Conservation (phyloP, 1,140 invertebrate genomes). For the Cherax destructor region DNA sequence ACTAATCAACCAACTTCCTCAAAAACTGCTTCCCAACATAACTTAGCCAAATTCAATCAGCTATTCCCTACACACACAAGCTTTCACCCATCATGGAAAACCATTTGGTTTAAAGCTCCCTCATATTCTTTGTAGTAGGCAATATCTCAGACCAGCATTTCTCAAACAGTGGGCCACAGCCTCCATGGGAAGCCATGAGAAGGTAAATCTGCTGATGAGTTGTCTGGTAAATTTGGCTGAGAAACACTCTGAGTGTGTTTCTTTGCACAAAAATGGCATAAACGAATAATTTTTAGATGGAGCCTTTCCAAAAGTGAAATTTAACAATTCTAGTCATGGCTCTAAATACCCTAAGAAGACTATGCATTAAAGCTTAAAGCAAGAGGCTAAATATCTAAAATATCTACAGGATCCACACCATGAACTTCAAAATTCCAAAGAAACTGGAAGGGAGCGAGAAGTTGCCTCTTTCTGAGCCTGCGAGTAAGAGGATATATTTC, state of each 20-base stretch:
- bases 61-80: slow-evolving; percentile 5
- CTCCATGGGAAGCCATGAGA: no score
- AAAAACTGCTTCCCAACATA: not conserved
- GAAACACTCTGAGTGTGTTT: no score
- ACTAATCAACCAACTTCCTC: not conserved
- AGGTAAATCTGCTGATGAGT: no score
- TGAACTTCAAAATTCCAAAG: not conserved
- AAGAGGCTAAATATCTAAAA: not conserved
- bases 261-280: not conserved
- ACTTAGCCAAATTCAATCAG: not conserved
- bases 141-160: not conserved
- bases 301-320: not conserved
- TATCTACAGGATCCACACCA: not conserved
- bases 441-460: not conserved
- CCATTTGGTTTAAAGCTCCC: not conserved
- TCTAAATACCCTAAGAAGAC: not conserved
- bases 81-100: not conserved
- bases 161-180: no score
- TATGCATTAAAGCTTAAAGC: not conserved
- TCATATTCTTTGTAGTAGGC: not conserved
- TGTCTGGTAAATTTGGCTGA: no score
- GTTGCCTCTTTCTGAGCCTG: not conserved
- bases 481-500: not conserved
- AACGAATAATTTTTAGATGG: not conserved
- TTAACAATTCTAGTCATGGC: not conserved